A percentile compares a stretch with the other conserved stretches of the same genome.
These are phyloP conservation scores for Brotula barbata DNA, from an alignment of 2,797 vertebrate species.

Conservation along the genomic window DNA sequence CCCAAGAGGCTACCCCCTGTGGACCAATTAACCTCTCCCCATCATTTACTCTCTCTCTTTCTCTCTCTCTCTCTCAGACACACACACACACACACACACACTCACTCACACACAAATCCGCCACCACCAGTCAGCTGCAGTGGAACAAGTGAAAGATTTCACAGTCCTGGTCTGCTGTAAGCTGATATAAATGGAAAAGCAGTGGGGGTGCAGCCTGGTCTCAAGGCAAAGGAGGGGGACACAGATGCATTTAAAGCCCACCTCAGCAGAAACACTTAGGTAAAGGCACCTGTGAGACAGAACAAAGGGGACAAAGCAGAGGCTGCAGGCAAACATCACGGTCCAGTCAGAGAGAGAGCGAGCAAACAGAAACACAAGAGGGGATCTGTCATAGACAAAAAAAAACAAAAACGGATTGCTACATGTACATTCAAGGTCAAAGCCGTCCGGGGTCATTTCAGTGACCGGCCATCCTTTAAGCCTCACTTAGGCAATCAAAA, in stretches of 20 bases:
- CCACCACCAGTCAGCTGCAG: constrained; percentile 42
- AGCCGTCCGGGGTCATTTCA: constrained; percentile 10
- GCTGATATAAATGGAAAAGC: constrained; percentile 51
- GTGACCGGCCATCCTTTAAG: constrained; percentile 5
- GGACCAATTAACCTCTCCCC: too few relatives aligned
- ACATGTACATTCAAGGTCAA: constrained; percentile 30
- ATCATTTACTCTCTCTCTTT: too few relatives aligned
- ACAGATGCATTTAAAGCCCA: constrained; percentile 28
- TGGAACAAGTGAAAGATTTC: constrained; percentile 57
- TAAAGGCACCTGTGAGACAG: constrained; percentile 14
- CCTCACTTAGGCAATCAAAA: neutral
- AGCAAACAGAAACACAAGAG: constrained; percentile 9
- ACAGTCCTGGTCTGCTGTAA: constrained; percentile 47
- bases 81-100: too few relatives aligned
- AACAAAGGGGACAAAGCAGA: constrained; percentile 10
- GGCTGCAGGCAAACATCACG: constrained; percentile 22
- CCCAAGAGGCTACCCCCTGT: neutral
- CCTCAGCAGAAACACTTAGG: constrained; percentile 3
- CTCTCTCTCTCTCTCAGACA: too few relatives aligned
- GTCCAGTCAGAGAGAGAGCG: too few relatives aligned
- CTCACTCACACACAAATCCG: neutral
- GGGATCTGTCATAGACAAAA: neutral
- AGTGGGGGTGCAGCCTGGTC: constrained; percentile 22
- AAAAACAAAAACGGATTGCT: too few relatives aligned
- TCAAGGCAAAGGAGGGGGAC: constrained; percentile 15